Evolutionary conservation across 2,888 invertebrate species (phyloP).

Genomic region (Tipula confusa): DNA sequence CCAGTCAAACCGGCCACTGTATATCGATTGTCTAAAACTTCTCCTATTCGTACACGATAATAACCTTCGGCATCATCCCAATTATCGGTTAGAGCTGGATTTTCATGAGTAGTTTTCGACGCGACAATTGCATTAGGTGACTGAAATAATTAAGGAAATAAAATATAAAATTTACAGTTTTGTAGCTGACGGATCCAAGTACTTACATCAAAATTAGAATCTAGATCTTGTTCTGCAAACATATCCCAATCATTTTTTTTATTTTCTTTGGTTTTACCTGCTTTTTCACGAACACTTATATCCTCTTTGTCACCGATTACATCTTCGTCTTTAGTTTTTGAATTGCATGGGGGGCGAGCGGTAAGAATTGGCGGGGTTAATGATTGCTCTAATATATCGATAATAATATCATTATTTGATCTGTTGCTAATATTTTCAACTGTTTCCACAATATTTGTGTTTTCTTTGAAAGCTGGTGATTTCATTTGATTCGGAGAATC

Average conservation of each 20-base stretch:
- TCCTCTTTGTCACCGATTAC: constrained; percentile 38
- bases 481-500: background rate
- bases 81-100: constrained; percentile 93
- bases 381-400: constrained; percentile 42
- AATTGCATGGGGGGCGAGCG: background rate
- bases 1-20: constrained; percentile 97
- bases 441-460: background rate
- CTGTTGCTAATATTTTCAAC: background rate
- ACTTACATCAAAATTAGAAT: constrained; percentile 63
- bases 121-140: constrained; percentile 61
- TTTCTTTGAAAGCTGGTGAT: background rate
- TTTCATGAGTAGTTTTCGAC: constrained; percentile 60
- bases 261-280: constrained; percentile 44
- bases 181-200: background rate
- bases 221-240: constrained; percentile 87
- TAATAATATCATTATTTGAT: background rate
- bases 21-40: constrained; percentile 85
- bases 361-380: constrained; percentile 48
- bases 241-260: constrained; percentile 77
- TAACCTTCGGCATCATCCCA: constrained; percentile 99
- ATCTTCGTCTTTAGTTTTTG: constrained; percentile 33
- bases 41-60: constrained; percentile 93
- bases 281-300: background rate
- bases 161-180: constrained; percentile 31
- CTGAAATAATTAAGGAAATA: no score